Conservation (phyloP, 2,113 vertebrate species). For the Poeciliopsis retropinna region DNA sequence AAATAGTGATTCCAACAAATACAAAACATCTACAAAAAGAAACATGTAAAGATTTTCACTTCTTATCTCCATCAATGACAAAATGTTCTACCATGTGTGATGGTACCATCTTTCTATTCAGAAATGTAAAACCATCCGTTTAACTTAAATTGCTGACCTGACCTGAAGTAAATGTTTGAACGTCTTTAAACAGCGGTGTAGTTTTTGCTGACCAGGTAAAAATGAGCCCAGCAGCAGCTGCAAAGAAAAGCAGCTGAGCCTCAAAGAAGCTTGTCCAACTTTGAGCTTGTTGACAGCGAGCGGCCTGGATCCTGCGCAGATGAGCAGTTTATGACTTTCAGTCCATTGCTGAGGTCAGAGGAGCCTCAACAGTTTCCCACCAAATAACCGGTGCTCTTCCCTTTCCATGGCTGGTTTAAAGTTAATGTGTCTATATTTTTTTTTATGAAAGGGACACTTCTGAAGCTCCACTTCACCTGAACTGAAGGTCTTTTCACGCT, state of each 20-base stretch:
- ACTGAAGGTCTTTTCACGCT: background rate
- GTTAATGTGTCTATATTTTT: background rate
- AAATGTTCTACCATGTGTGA: too few relatives aligned
- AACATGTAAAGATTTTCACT: too few relatives aligned
- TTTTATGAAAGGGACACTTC: background rate
- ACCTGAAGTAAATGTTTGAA: background rate
- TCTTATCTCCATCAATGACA: too few relatives aligned
- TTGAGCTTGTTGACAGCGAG: background rate
- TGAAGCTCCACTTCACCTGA: background rate
- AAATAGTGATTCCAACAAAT: too few relatives aligned
- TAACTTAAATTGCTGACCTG: too few relatives aligned
- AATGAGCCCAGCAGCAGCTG: background rate
- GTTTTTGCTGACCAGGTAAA: background rate
- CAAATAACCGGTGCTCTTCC: background rate
- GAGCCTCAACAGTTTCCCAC: background rate
- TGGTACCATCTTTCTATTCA: too few relatives aligned
- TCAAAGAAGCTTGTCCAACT: background rate
- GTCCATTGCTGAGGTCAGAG: background rate
- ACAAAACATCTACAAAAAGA: too few relatives aligned
- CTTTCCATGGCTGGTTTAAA: background rate
- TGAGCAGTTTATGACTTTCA: background rate
- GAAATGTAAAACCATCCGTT: too few relatives aligned
- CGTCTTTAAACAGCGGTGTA: background rate
- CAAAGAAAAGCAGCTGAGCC: background rate
- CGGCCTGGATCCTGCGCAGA: background rate